These are phyloP conservation scores for Nyctibius grandis DNA, from an alignment of 2,797 vertebrate genomes.

Conservation along the genomic window DNA sequence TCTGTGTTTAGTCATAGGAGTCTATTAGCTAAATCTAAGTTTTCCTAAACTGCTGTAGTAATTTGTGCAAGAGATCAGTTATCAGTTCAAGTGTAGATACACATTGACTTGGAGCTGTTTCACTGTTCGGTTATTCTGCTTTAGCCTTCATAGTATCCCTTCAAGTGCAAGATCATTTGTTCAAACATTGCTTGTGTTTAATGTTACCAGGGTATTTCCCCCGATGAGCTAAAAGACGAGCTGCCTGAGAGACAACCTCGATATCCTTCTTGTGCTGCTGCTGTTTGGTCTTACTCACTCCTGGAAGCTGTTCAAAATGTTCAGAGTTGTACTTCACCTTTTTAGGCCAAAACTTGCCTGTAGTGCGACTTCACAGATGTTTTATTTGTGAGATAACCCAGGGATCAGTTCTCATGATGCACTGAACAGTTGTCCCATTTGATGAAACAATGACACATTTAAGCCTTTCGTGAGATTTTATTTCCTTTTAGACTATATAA, in stretches of 20 bases:
- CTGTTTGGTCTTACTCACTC: neutral
- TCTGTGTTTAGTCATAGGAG: neutral
- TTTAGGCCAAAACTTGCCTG: conserved; percentile 12
- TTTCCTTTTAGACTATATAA: neutral
- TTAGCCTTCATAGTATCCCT: neutral
- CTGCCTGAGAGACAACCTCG: conserved; percentile 92
- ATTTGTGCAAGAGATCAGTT: neutral
- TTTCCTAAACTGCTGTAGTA: neutral
- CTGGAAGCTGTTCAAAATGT: conserved; percentile 15
- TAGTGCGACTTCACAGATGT: neutral
- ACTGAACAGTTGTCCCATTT: neutral
- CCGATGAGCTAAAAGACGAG: conserved; percentile 88
- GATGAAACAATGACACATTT: neutral
- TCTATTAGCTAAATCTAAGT: neutral
- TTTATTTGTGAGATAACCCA: neutral
- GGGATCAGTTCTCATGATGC: neutral
- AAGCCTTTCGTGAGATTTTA: neutral
- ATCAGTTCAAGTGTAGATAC: neutral
- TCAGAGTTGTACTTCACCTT: conserved; percentile 10
- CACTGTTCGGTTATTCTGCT: neutral
- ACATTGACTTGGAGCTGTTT: neutral
- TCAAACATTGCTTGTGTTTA: conserved; percentile 50
- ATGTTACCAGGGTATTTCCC: conserved; percentile 84
- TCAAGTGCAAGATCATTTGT: neutral
- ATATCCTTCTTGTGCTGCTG: conserved; percentile 84